phyloP scores from a whole-genome alignment of 2,113 vertebrate species.

The Psilopogon haemacephalus region DNA sequence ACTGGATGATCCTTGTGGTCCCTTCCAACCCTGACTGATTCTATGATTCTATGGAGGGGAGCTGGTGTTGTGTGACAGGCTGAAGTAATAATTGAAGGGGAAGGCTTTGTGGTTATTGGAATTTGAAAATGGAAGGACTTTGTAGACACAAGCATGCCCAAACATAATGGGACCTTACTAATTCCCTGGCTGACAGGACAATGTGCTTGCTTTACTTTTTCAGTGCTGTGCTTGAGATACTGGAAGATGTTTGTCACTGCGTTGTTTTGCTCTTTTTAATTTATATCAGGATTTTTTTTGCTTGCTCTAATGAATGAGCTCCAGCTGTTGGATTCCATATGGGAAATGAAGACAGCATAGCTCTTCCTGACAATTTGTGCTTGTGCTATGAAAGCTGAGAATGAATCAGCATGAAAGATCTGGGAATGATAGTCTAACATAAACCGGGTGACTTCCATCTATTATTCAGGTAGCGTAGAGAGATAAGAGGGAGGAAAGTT shows the following conservation, averaged over 20 bases:
- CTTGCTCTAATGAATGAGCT: constrained; percentile 59
- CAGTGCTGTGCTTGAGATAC: neutral
- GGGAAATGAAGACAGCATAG: constrained; percentile 43
- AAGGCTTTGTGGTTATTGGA: neutral
- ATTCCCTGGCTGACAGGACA: neutral
- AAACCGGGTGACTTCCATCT: constrained; percentile 70
- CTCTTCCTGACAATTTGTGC: constrained; percentile 46
- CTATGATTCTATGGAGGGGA: no score
- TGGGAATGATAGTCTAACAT: constrained; percentile 63
- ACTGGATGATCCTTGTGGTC: no score
- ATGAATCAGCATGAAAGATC: constrained; percentile 65
- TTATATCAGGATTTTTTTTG: constrained; percentile 6
- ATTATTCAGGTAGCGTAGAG: constrained; percentile 52
- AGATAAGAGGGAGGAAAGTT: constrained; percentile 54
- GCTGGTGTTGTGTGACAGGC: neutral
- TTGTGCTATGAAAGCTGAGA: constrained; percentile 56
- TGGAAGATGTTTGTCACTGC: neutral
- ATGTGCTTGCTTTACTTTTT: neutral
- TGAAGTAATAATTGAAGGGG: neutral
- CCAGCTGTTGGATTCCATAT: constrained; percentile 71
- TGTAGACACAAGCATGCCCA: rapidly evolving
- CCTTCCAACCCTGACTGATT: no score
- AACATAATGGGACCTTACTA: neutral
- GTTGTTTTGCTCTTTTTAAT: neutral
- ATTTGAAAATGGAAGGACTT: neutral